Evolutionary conservation across 2,113 vertebrate species (phyloP), one percentile per base, ranked within the genome.

Genomic region (Cercocebus atys): DNA sequence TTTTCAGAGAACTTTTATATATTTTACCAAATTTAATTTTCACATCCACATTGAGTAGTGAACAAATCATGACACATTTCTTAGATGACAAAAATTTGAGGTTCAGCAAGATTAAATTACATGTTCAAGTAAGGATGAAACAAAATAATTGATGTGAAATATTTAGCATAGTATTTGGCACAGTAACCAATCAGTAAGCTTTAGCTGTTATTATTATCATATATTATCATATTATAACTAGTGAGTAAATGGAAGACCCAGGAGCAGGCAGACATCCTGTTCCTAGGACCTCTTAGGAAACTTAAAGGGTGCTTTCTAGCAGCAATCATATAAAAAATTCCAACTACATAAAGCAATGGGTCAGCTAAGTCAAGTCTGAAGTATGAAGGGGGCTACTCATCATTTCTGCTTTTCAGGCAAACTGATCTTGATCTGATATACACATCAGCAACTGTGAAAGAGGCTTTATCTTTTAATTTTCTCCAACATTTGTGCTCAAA

Each of bases 21-120:
- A 88, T 45, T 64, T 70, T 76, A 85, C 57, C n/a, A 93, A 97
- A 95, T 52, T 93, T 95, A 94, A 83, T 93, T 57, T 83, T 87
- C 17, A 79, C 5, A 88, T 4, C 6, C 72, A 88, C n/a, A 57
- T 32, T 16, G 22, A 88, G 55, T 40, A 93, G 30, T 40, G 35
- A 32, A 64, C 45, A 83, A 87, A 72, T 78, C 7, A 78, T 70
- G 90, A 82, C 45, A 32, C 35, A 52, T 50, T 82, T 80, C 72
- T 85, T 52, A 92, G 43, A 81, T 72, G 38, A 86, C 13, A 90
- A 94, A 95, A 38, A 86, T 20, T 7, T 66, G 18, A 94, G 43
- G 57, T n/a, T 95, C 50, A 90, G 50, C 43, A 87, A 90, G 27
- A 32, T 81, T 94, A 88, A 79, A 64, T 22, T 22, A 73, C 23